These are phyloP conservation scores for Hemithea aestivaria DNA, from an alignment of 2,888 invertebrate species.

Conservation along the genomic window DNA sequence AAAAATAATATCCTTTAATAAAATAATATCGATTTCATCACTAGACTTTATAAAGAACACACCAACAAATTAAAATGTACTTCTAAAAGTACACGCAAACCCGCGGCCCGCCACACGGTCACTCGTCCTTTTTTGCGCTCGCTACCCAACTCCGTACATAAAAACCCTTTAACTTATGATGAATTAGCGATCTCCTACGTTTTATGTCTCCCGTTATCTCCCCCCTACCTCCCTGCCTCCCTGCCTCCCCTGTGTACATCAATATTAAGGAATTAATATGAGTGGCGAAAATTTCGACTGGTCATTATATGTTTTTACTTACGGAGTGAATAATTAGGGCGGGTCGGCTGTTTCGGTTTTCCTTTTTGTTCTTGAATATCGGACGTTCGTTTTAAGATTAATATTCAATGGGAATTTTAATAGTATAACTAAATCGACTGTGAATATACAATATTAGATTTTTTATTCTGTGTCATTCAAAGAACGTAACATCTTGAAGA, in stretches of 20 bases:
- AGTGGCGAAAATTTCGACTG: constrained; percentile 63
- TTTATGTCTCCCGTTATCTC: constrained; percentile 77
- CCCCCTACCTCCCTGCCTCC: constrained; percentile 19
- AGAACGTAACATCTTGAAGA: too few relatives aligned
- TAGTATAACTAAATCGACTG: too few relatives aligned
- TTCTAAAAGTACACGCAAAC: too few relatives aligned
- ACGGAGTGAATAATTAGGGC: constrained; percentile 30
- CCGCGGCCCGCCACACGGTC: too few relatives aligned
- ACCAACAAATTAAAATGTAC: too few relatives aligned
- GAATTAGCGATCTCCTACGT: constrained; percentile 79
- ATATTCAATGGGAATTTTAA: too few relatives aligned
- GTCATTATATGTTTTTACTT: constrained; percentile 37
- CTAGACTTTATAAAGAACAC: too few relatives aligned
- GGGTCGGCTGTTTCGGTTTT: constrained; percentile 17
- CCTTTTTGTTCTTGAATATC: constrained; percentile 10
- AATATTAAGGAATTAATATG: constrained; percentile 75
- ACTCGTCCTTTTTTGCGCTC: constrained; percentile 67
- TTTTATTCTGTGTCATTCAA: too few relatives aligned
- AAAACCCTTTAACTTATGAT: constrained; percentile 80
- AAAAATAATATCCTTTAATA: too few relatives aligned
- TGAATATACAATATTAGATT: too few relatives aligned
- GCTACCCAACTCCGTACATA: constrained; percentile 70
- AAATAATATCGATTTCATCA: too few relatives aligned
- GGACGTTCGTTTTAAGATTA: constrained; percentile 5
- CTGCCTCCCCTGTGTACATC: constrained; percentile 48